Evolutionary conservation across 64 coral and sea anemone species (phyloP), one percentile per base, ranked within the genome.

Genomic region (Pachyseris speciosa): DNA sequence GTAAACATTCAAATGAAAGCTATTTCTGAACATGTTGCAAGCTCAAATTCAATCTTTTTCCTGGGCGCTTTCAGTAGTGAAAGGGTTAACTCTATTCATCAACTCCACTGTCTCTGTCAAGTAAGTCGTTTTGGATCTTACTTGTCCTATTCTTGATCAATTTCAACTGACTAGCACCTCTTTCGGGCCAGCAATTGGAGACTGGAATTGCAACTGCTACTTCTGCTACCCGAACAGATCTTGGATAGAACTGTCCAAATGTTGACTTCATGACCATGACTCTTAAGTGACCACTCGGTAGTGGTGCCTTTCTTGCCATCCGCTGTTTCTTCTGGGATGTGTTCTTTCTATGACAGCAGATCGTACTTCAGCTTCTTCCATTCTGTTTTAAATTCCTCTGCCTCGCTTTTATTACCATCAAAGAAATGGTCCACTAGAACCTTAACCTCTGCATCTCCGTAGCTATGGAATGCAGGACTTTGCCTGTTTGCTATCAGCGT

Each of bases 301-400:
- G 81, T 58, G 66, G 81, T 84, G 31, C 81, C 38, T 84, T 65
- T 84, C 81, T 84, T 84, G 37, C 81, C 81, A 84, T 84, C 58
- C 61, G 25, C 59, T 84, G 57, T 55, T 10, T 55, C 45, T 64
- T 55, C 22, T 55, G 51, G 51, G 51, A 31, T 30, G 81, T 84
- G 59, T 84, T 67, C 55, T 84, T 67, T 84, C 81, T 59, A 84
- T 66, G 81, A 84, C 37, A 84, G 60, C 59, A 66, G 43, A 84
- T 84, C 59, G 81, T 84, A 64, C 81, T 84, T 84, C 60, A 66
- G n/a, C 36, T 61, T 84, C 81, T 84, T 84, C 81, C 81, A 66
- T 40, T 66, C 59, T 33, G 37, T 67, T 41, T 24, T 72, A 67
- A 67, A 67, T 67, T 67, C 64, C 2, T 67, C 27, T 67, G 28